Base-by-base conservation (phyloP, 2,888 invertebrate genomes). In the Halictus quadricinctus region DNA sequence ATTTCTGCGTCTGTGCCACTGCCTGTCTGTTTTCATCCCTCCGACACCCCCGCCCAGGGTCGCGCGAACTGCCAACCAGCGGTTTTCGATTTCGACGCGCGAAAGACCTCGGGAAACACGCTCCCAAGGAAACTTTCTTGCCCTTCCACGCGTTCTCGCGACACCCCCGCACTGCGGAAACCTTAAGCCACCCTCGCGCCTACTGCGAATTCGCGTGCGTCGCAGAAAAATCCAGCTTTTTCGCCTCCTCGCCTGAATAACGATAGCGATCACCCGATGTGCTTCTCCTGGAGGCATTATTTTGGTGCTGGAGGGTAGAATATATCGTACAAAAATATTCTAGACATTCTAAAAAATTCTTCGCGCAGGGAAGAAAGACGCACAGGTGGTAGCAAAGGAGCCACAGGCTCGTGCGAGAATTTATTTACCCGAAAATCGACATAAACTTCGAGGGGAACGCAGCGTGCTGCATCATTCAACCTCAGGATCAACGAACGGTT, bases 71-170 rank as follows among this genome's bases (percentile, higher is more conserved):
- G 76, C 81, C 79, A 84, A 70, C 50, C 81, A 72, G 72, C 82
- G 72, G 84, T 72, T 90, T 88, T 90, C 81, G 86, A 85, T 86
- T 81, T 75, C 70, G 48, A n/a, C 36, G 72, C 69, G 69, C 36
- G 69, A 36, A 66, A 66, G 66, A 66, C 18, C 10, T 36, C 36
- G 66, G 66, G 25, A 36, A 66, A 66, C 66, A 29, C 18, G 36
- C 21, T 7, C 8, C 10, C 21, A n/a, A 54, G 8, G 18, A 10
- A 66, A 66, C 18, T 66, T 66, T 21, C 66, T 21, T 36, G 4
- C 36, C 66, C 36, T 25, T 13, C 15, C 25, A 25, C 15, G 60
- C 60, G 60, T 60, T 60, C 4, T 7, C 7, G 15, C 64, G 64
- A 64, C 29, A 29, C 13, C 29, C 7, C 2, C 58, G 21, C 50